Evolutionary conservation across 2,113 vertebrate genomes (phyloP).

Genomic region (Parotia lawesii): DNA sequence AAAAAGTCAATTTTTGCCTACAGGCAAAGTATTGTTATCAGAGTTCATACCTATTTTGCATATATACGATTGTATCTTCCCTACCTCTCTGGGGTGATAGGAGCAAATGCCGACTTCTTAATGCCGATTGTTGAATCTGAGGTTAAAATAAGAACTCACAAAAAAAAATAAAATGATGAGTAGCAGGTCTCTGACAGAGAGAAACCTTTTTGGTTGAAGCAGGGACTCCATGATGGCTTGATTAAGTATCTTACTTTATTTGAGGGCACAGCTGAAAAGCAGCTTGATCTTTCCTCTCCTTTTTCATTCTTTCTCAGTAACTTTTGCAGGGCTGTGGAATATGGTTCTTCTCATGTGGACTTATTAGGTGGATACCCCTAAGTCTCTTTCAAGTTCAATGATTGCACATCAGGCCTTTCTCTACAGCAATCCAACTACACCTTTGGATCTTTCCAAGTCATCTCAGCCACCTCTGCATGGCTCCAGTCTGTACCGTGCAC

Average conservation of each 20-base stretch:
- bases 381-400: not conserved
- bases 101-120: slow-evolving; percentile 47
- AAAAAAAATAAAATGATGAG: not conserved
- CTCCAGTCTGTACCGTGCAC: rapidly evolving
- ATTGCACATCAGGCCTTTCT: not conserved
- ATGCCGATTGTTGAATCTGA: not conserved
- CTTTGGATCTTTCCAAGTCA: not conserved
- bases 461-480: not conserved
- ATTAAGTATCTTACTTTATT: slow-evolving; percentile 1
- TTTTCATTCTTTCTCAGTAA: not conserved
- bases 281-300: not conserved
- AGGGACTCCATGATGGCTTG: not conserved
- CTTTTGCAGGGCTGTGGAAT: not conserved
- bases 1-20: slow-evolving; percentile 66
- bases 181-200: not conserved
- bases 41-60: slow-evolving; percentile 54
- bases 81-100: slow-evolving; percentile 26
- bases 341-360: not conserved
- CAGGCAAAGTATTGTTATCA: slow-evolving; percentile 61
- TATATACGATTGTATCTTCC: slow-evolving; percentile 37
- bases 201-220: not conserved
- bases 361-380: not conserved
- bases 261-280: not conserved
- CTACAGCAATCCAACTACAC: not conserved
- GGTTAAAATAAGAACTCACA: slow-evolving; percentile 9